Evolutionary conservation across 2,797 vertebrate species (phyloP).

Genomic region (Fringilla coelebs): DNA sequence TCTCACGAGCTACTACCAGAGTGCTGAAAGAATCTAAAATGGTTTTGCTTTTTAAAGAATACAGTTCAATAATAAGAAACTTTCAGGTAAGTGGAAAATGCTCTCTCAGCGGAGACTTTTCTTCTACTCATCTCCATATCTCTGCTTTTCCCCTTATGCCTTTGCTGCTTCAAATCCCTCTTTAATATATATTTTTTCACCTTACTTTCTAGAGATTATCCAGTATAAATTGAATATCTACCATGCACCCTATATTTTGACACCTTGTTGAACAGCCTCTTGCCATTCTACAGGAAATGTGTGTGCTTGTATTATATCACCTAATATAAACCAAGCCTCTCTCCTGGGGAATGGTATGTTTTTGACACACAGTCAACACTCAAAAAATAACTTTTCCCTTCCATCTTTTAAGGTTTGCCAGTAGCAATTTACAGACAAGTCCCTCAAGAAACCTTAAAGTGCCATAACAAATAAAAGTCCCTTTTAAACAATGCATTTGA

Average conservation of each 20-base stretch:
- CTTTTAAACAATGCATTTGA: not conserved
- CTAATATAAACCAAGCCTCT: not conserved
- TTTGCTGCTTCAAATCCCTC: not conserved
- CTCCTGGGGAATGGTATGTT: not conserved
- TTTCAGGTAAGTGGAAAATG: not conserved
- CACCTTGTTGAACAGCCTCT: not conserved
- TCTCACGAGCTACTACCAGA: not conserved
- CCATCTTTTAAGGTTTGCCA: constrained; percentile 21
- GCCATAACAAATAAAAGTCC: constrained; percentile 24
- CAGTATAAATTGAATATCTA: not conserved
- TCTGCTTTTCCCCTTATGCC: not conserved
- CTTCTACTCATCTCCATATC: not conserved
- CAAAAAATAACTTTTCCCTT: constrained; percentile 6
- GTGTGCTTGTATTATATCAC: not conserved
- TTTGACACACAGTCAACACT: not conserved
- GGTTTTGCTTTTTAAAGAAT: not conserved
- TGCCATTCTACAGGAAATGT: not conserved
- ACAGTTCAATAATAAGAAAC: not conserved
- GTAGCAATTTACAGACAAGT: constrained; percentile 25
- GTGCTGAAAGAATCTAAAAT: not conserved
- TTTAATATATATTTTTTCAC: not conserved
- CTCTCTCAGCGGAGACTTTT: not conserved
- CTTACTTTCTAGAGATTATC: not conserved
- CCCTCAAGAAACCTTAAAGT: constrained; percentile 40
- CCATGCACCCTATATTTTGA: not conserved